These are phyloP conservation scores for Megaptera novaeangliae DNA, from an alignment of 2,113 vertebrate species.

Conservation along the genomic window DNA sequence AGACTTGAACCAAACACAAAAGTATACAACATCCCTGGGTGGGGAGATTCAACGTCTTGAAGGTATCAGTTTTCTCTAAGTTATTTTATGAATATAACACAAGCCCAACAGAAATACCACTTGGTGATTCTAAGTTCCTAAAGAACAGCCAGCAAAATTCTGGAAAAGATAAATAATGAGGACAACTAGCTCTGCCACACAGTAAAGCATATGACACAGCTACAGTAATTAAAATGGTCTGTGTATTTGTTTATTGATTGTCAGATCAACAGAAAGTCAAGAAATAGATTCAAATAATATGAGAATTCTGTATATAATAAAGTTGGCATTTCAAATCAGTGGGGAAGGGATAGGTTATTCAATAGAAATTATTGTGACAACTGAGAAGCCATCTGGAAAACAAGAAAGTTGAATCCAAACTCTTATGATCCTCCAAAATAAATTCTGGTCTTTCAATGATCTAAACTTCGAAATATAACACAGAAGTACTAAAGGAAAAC, in stretches of 20 bases:
- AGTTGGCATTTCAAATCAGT: not conserved
- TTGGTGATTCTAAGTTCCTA: not conserved
- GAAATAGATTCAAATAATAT: not conserved
- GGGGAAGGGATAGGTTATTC: not conserved
- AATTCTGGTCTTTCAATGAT: not conserved
- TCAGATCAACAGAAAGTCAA: not conserved
- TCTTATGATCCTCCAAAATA: not conserved
- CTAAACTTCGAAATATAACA: slow-evolving; percentile 13
- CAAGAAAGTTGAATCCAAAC: not conserved
- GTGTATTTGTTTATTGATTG: not conserved
- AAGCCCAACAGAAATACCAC: not conserved
- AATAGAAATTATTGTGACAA: slow-evolving; percentile 6
- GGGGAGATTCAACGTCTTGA: not conserved
- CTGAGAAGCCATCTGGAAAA: not conserved
- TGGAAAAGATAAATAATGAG: not conserved
- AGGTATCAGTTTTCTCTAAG: not conserved
- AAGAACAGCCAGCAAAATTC: not conserved
- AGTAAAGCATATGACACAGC: not conserved
- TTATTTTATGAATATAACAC: not conserved
- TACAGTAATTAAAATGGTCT: not conserved
- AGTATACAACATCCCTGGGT: not conserved
- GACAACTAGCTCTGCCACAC: not conserved
- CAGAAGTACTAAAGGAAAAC: slow-evolving; percentile 18
- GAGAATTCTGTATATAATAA: not conserved
- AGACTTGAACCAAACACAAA: not conserved